Percentiles rank a stretch among this genome's conserved stretches.
phyloP scores from a whole-genome alignment of 2,888 invertebrate species.

The Cosmia trapezina region DNA sequence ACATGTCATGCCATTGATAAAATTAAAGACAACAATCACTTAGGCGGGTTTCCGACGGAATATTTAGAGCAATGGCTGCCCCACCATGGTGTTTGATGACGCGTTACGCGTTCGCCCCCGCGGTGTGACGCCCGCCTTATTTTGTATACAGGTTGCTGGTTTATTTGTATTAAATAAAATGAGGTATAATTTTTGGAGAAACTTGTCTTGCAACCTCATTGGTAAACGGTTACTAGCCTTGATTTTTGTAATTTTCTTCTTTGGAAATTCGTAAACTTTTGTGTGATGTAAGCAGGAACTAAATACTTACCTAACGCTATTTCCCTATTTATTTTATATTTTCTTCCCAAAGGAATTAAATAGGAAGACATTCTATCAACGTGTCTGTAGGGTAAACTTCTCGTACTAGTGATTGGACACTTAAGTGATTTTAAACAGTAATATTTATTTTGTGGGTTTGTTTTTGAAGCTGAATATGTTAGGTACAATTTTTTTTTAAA shows the following conservation, averaged over 20 bases:
- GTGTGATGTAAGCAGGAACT: too few relatives aligned
- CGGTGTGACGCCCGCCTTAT: constrained; percentile 62
- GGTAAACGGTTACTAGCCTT: not conserved
- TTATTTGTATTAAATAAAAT: not conserved
- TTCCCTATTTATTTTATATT: constrained; percentile 6
- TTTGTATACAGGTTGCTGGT: constrained; percentile 49
- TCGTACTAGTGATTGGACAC: too few relatives aligned
- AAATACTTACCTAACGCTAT: not conserved
- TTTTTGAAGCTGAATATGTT: too few relatives aligned
- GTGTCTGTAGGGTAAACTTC: too few relatives aligned
- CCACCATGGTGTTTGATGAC: constrained; percentile 59
- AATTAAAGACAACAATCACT: constrained; percentile 63
- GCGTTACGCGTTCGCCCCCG: constrained; percentile 60
- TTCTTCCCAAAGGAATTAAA: not conserved
- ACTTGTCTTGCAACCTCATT: not conserved
- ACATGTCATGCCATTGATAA: constrained; percentile 32
- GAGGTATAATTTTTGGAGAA: not conserved
- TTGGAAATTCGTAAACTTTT: not conserved
- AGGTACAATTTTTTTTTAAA: too few relatives aligned
- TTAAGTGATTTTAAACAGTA: too few relatives aligned
- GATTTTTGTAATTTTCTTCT: not conserved
- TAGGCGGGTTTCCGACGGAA: constrained; percentile 53
- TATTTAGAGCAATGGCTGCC: constrained; percentile 62
- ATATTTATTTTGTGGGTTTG: too few relatives aligned
- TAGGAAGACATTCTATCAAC: not conserved